Conservation (phyloP, 2,888 invertebrate species). For the Liposcelis brunnea region DNA sequence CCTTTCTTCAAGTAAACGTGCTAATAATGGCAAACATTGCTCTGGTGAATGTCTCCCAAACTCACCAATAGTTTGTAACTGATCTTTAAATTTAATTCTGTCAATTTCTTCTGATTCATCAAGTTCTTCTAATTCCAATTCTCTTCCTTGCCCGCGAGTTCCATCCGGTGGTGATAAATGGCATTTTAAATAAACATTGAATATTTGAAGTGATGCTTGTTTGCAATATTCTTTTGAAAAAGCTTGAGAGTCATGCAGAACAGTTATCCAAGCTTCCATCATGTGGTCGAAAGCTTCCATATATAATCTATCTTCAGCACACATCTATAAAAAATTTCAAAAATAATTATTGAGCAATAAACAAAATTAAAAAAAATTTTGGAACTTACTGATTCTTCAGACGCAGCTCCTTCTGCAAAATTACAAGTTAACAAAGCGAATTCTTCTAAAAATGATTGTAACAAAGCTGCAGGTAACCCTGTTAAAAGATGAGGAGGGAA, state of each 20-base stretch:
- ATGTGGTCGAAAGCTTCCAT: slow-evolving; percentile 51
- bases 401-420: slow-evolving; percentile 44
- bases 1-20: slow-evolving; percentile 45
- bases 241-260: slow-evolving; percentile 30
- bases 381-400: slow-evolving; percentile 42
- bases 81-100: slow-evolving; percentile 45
- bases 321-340: slow-evolving; percentile 23
- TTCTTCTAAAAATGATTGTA: slow-evolving; percentile 39
- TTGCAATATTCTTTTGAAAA: slow-evolving; percentile 28
- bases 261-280: slow-evolving; percentile 46
- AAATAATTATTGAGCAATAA: neutral
- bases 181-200: slow-evolving; percentile 62
- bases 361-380: slow-evolving; percentile 6
- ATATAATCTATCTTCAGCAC: slow-evolving; percentile 34
- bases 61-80: slow-evolving; percentile 52
- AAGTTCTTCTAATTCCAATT: slow-evolving; percentile 35
- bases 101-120: slow-evolving; percentile 48
- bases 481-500: slow-evolving; percentile 33
- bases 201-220: slow-evolving; percentile 39
- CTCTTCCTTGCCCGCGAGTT: slow-evolving; percentile 29
- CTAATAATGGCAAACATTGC: slow-evolving; percentile 47
- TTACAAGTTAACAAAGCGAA: slow-evolving; percentile 42
- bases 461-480: slow-evolving; percentile 29
- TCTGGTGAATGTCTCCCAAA: slow-evolving; percentile 36
- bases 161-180: slow-evolving; percentile 72